These are phyloP conservation scores for Scortum barcoo DNA, from an alignment of 2,113 vertebrate species.

Conservation along the genomic window DNA sequence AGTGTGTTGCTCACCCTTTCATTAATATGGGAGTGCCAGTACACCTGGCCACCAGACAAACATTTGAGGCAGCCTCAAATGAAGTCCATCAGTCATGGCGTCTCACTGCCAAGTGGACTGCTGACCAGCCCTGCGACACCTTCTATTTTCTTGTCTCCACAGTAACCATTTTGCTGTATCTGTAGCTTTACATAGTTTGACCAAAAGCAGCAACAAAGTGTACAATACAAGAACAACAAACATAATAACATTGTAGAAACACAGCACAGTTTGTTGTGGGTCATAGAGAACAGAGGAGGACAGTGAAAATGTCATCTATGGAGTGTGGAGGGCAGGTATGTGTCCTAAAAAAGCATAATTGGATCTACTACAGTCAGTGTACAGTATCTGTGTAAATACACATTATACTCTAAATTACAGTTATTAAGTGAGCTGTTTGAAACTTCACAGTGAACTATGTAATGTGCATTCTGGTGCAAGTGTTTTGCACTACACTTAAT, in stretches of 20 bases:
- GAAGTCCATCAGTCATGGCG: constrained; percentile 41
- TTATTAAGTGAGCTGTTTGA: not conserved
- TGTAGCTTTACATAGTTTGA: not conserved
- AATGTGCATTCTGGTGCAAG: not conserved
- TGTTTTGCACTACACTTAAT: not conserved
- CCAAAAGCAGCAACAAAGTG: not conserved
- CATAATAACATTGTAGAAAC: not conserved
- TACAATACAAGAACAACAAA: not conserved
- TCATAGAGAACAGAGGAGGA: not conserved
- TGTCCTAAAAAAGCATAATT: not conserved
- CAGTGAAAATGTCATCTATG: constrained; percentile 9
- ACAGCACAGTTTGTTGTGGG: not conserved
- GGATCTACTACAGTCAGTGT: not conserved
- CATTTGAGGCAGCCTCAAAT: constrained; percentile 34
- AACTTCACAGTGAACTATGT: not conserved
- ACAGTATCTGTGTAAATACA: not conserved
- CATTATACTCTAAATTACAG: not conserved
- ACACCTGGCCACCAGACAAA: constrained; percentile 53
- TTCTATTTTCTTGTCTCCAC: constrained; percentile 28
- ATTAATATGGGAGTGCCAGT: constrained; percentile 64
- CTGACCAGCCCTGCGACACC: constrained; percentile 14
- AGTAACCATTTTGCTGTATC: constrained; percentile 6
- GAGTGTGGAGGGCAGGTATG: constrained; percentile 17
- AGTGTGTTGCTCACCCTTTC: constrained; percentile 60
- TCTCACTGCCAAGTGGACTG: constrained; percentile 36